Percentiles rank a stretch among this genome's conserved stretches.
Conservation (phyloP, 1,140 invertebrate species). For the Stegodyphus dumicola region DNA sequence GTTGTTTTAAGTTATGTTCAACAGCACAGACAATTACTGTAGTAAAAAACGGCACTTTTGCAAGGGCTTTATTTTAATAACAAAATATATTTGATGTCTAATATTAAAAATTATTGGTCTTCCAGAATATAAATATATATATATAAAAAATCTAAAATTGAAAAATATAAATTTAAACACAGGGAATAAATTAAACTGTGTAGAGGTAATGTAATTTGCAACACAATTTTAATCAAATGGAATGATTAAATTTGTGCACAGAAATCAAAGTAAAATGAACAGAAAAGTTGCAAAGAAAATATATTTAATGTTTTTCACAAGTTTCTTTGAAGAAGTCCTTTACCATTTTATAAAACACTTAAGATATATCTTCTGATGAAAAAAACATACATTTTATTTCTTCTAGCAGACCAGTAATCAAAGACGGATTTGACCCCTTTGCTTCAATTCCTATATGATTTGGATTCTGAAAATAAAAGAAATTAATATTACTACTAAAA, state of each 20-base stretch:
- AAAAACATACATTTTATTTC: slow-evolving; percentile 51
- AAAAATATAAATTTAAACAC: too few species aligned
- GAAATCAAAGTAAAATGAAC: too few species aligned
- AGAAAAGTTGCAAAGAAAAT: too few species aligned
- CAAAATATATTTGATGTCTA: neutral
- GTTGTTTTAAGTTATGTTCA: neutral
- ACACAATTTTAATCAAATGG: neutral
- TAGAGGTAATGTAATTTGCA: neutral
- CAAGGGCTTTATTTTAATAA: neutral
- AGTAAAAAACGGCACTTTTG: slow-evolving; percentile 10
- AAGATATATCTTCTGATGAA: neutral
- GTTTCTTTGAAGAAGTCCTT: neutral
- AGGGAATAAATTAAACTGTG: too few species aligned
- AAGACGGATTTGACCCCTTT: slow-evolving; percentile 48
- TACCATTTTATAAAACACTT: neutral
- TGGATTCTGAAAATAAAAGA: slow-evolving; percentile 26
- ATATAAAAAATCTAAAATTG: too few species aligned
- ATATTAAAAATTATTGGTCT: neutral
- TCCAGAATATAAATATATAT: neutral
- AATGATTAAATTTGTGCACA: neutral
- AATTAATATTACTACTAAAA: neutral
- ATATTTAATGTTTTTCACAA: neutral
- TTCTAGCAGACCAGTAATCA: slow-evolving; percentile 42
- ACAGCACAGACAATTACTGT: neutral
- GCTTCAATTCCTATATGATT: slow-evolving; percentile 52